Base-by-base conservation (phyloP, 2,888 invertebrate species). In the Lepeophtheirus nordmannii region DNA sequence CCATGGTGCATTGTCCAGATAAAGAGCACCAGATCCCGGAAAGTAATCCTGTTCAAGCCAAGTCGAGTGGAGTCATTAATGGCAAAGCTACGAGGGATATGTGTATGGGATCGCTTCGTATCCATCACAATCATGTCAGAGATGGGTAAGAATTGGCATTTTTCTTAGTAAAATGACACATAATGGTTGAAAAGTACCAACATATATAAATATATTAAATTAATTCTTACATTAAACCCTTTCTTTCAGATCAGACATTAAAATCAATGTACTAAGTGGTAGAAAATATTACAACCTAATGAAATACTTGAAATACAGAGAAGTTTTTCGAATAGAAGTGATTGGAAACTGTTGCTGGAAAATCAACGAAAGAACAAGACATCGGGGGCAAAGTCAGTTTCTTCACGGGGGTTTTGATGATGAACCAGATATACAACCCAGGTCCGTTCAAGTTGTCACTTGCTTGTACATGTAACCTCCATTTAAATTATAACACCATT, bases 251-350 rank as follows among this genome's bases (percentile, higher is more conserved):
- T 46, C 53, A 14, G 53, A 46, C 17, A 46, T 46, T 17, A 46
- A 46, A 17, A 46, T 46, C 53, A 46, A 17, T 17, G 53, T 46
- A 46, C 53, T 46, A 14, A 17, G 53, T n/a, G 17, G 17, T 17
- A 46, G 17, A 46, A 14, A 17, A 8, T 17, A 46, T 17, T 17
- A 14, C 5, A 8, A 46, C 53, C 53, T 46, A 46, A 30, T 17
- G 8, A 46, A 46, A 46, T 46, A 46, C 8, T 46, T 46, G n/a
- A 46, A 46, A 17, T 46, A 46, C 8, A 14, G 53, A 8, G 53
- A 46, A 46, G 53, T 46, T 17, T 46, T 46, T 46, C 53, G 53
- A 17, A 46, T 46, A 46, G 53, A 46, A 46, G 53, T 46, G n/a
- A 46, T 46, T 5, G 53, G 53, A 17, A 46, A 46, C 8, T 46